Base-by-base conservation (phyloP, 2,113 vertebrate genomes). In the Paracanthobrama guichenoti region DNA sequence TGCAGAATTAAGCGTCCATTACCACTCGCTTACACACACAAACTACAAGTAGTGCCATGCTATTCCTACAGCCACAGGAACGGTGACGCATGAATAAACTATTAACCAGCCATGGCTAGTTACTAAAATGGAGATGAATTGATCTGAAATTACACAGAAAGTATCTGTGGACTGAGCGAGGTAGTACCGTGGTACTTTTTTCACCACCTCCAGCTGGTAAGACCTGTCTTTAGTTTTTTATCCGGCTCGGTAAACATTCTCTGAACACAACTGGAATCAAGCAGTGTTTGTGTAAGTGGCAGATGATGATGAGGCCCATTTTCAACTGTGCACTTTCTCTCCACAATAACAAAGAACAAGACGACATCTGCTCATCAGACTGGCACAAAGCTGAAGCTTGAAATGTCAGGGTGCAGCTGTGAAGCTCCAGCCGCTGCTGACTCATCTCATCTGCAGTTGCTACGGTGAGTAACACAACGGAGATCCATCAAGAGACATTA, bases 381-480 rank as follows among this genome's bases (percentile, higher is more conserved):
- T 20, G 18, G 48, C 24, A 22, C n/a, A 31, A 4, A 24, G 48
- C 77, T 59, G 78, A 67, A 55, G 69, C 83, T 72, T 62, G 64
- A 78, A 67, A 79, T 79, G 73, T 87, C 79, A 82, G 60, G 10
- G 24, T 69, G 64, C 77, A 44, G 83, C 50, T 39, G 72, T 72
- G 79, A 82, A 82, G 42, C 81, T 86, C 66, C 55, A 79, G 75
- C 72, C 62, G 22, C 62, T 71, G 16, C 59, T 80, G 84, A 85
- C 62, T 85, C 83, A 85, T 87, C 84, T 82, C 83, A 85, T 87
- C 84, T 82, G 73, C 86, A 77, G 82, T 84, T 72, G 53, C 83
- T 66, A 87, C 39, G 53, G 72, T 82, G 79, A 85, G 72, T 66
- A 82, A 87, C 79, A 82, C 31, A 87, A 82, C 76, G 62, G 26